Percentiles rank a stretch among this genome's conserved stretches.
phyloP scores from a whole-genome alignment of 2,888 invertebrate genomes.

The Heliconius cydno region DNA sequence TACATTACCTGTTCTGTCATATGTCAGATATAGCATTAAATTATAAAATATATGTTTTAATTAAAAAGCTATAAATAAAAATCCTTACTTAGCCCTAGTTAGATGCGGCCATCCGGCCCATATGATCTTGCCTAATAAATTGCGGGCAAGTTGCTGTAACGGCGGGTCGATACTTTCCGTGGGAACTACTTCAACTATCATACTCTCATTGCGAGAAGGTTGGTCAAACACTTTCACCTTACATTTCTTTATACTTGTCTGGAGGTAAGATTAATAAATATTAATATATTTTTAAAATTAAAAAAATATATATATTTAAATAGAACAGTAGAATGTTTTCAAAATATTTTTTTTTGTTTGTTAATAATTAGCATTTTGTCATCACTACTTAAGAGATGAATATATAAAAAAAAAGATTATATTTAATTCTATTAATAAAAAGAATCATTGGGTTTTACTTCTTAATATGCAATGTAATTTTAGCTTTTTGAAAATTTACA shows the following conservation, averaged over 20 bases:
- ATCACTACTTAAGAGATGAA: no score
- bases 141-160: conserved; percentile 81
- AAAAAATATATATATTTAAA: no score
- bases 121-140: conserved; percentile 88
- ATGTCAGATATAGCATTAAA: neutral
- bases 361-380: no score
- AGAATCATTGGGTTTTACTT: no score
- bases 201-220: conserved; percentile 90
- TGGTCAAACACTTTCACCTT: conserved; percentile 95
- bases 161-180: conserved; percentile 65
- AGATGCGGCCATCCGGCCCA: conserved; percentile 97
- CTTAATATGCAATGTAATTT: no score
- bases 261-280: conserved; percentile 41
- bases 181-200: conserved; percentile 88
- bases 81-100: conserved; percentile 88
- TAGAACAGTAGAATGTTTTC: no score
- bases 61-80: neutral
- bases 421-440: no score
- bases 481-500: no score
- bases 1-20: no score
- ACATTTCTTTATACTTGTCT: conserved; percentile 86
- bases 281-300: no score
- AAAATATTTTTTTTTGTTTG: no score
- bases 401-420: no score
- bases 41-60: neutral